Evolutionary conservation across 2,113 vertebrate genomes (phyloP).

Genomic region (Eudyptes chrysolophus): DNA sequence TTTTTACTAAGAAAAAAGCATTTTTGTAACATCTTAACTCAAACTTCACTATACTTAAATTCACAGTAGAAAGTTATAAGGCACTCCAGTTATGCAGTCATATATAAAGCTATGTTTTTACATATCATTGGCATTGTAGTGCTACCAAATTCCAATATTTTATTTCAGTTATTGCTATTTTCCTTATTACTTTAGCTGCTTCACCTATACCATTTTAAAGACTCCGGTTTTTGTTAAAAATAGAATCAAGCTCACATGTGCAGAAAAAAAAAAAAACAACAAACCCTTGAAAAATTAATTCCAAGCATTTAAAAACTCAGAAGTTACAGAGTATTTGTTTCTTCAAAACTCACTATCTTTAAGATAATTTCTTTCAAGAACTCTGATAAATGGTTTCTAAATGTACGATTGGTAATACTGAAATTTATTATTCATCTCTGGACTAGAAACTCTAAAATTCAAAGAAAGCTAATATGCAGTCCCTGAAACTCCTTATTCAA

Average conservation of each 20-base stretch:
- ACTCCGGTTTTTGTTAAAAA: neutral
- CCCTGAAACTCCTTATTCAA: neutral
- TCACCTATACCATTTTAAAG: neutral
- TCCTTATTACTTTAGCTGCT: neutral
- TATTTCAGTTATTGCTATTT: neutral
- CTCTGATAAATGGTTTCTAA: neutral
- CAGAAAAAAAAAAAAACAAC: neutral
- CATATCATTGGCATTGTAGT: neutral
- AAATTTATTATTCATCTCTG: neutral
- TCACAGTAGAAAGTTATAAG: neutral
- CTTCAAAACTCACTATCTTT: neutral
- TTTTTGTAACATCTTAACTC: neutral
- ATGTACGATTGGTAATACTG: neutral
- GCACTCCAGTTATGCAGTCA: neutral
- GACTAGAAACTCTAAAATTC: neutral
- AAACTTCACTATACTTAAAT: neutral
- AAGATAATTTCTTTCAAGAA: neutral
- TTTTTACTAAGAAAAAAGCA: neutral
- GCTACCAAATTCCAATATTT: neutral
- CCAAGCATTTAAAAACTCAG: neutral
- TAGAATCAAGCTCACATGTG: neutral
- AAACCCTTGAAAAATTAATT: neutral
- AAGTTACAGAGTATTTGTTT: neutral
- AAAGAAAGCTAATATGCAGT: neutral
- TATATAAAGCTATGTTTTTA: neutral